A percentile compares a stretch with the other conserved stretches of the same genome.
Conservation (phyloP, 2,113 vertebrate genomes). For the Atrichornis clamosus region DNA sequence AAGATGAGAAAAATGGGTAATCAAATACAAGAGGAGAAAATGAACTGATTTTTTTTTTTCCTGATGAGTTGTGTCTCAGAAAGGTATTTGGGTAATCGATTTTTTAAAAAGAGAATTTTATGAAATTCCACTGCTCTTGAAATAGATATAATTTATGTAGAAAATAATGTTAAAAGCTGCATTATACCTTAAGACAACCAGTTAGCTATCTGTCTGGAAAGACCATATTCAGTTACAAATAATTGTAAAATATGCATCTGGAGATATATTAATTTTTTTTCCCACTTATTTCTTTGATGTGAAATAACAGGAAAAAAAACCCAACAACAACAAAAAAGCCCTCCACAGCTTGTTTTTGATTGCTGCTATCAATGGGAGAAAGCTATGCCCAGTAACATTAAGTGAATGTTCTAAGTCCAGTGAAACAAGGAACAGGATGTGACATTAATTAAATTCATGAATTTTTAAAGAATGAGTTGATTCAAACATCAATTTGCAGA, state of each 20-base stretch:
- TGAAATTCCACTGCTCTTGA: background rate
- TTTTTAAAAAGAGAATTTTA: background rate
- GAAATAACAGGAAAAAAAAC: background rate
- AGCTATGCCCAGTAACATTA: background rate
- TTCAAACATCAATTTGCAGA: conserved; percentile 1
- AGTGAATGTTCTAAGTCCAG: background rate
- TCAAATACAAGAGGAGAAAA: background rate
- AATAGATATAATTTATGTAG: background rate
- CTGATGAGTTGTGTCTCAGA: background rate
- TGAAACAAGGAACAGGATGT: background rate
- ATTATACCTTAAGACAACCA: background rate
- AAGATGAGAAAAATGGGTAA: background rate
- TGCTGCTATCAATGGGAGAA: background rate
- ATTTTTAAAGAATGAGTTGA: conserved; percentile 10
- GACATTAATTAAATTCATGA: conserved; percentile 12
- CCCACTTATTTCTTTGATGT: background rate
- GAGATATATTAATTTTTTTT: background rate
- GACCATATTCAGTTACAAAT: background rate
- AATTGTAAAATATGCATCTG: background rate
- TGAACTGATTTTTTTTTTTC: background rate
- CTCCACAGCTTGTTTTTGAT: background rate
- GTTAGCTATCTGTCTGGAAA: background rate
- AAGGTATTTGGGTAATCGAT: background rate
- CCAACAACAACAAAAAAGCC: fast-evolving
- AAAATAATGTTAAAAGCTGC: background rate